These are phyloP conservation scores for Prostheceraeus crozeri DNA, from an alignment of 2,888 invertebrate genomes.

Conservation along the genomic window DNA sequence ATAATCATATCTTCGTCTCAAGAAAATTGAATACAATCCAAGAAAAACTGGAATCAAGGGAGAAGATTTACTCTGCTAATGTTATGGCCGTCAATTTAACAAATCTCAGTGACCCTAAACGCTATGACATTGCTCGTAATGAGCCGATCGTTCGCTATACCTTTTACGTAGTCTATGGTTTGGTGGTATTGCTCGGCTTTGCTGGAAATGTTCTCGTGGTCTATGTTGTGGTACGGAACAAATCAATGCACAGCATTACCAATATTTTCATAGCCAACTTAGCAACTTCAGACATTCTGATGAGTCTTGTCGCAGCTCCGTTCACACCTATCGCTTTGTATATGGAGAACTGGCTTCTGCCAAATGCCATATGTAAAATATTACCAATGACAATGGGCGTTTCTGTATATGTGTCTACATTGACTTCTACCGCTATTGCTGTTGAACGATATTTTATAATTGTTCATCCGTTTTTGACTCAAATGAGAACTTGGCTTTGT, in stretches of 20 bases:
- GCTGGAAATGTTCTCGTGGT: constrained; percentile 66
- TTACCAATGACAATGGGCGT: constrained; percentile 75
- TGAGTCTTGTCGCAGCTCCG: constrained; percentile 85
- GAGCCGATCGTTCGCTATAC: constrained; percentile 45
- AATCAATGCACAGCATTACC: constrained; percentile 93
- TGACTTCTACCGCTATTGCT: constrained; percentile 91
- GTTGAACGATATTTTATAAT: constrained; percentile 94
- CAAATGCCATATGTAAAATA: constrained; percentile 77
- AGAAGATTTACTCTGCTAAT: too few species aligned
- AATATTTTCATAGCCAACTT: constrained; percentile 93
- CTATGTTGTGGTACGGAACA: constrained; percentile 82
- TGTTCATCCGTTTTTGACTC: constrained; percentile 82
- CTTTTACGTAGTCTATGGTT: constrained; percentile 69
- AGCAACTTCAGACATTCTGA: constrained; percentile 83
- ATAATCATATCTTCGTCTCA: too few species aligned
- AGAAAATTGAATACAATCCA: too few species aligned
- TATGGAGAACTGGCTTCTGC: constrained; percentile 82
- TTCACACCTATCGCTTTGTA: constrained; percentile 92
- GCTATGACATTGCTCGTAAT: too few species aligned
- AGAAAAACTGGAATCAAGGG: too few species aligned
- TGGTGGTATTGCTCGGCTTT: constrained; percentile 74
- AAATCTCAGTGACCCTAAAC: too few species aligned
- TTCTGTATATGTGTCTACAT: constrained; percentile 90
- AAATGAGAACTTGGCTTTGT: constrained; percentile 80
- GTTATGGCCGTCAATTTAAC: too few species aligned